Evolutionary conservation across 2,888 invertebrate species (phyloP), one percentile per base, ranked within the genome.

Genomic region (Brachypalpus laphriformis): DNA sequence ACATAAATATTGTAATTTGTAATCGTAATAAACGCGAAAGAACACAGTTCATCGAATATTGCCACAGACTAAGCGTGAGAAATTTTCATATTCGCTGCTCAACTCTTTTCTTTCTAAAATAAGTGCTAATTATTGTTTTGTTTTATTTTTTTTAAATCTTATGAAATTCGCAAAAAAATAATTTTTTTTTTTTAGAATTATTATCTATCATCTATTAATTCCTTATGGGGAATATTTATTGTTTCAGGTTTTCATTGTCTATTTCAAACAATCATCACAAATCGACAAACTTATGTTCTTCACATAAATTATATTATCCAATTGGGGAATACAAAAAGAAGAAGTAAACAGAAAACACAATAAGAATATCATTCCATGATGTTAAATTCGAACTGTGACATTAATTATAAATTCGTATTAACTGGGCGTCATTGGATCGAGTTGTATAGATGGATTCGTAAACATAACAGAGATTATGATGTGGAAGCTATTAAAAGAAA

Each of bases 81-180:
- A 28, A 7, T 22, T 18, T 22, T 54, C 28, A 45, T 63, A 74
- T 81, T 81, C 34, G 66, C 14, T 14, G 7, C 1, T 49, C 65
- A 76, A 45, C 82, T 82, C 63, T 70, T 82, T 82, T 65, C 63
- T 63, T 75, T 70, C 5, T 18, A n/a, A n/a, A n/a, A n/a, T n/a
- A n/a, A n/a, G 7, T 4, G 14, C 8, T 47, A 1, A 49, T 22
- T 49, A 31, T 25, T 22, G 6, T 1, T 4, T 4, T 34, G 5
- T 34, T 34, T 37, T 37, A 3, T 47, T 47, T 20, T 4, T 8
- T 2, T 0, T 8, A 45, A 20, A 20, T 18, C 18, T 47, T 47
- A 6, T 2, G 47, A 47, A 18, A 47, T 47, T 8, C 16, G 37
- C 37, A n/a, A 40, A 40, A 40, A 37, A 40, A 18, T 4, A 4